These are phyloP conservation scores for Coregonus suidteri DNA, from an alignment of 2,797 vertebrate species.

Conservation along the genomic window DNA sequence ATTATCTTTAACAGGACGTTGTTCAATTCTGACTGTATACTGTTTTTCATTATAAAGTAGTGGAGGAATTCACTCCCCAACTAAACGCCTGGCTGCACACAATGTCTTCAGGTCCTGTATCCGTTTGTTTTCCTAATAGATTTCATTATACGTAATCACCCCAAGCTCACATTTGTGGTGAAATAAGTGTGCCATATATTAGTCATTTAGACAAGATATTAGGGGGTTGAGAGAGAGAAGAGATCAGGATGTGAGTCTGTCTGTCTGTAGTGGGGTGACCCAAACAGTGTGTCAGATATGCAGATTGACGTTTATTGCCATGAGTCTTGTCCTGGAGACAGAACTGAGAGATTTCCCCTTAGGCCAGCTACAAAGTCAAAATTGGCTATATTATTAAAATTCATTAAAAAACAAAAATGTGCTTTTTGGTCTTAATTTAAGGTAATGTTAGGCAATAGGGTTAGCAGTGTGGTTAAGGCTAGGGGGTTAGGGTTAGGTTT, in stretches of 20 bases:
- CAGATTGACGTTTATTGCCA: too few species aligned
- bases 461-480: too few species aligned
- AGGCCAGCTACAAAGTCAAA: too few species aligned
- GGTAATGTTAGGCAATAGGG: too few species aligned
- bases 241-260: neutral
- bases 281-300: neutral
- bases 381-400: too few species aligned
- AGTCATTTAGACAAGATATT: conserved; percentile 14
- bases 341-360: too few species aligned
- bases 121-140: conserved; percentile 44
- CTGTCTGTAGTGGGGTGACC: neutral
- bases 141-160: conserved; percentile 33
- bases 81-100: neutral
- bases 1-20: neutral
- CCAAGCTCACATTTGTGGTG: conserved; percentile 25
- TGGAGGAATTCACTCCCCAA: neutral
- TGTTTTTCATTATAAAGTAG: neutral
- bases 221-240: conserved; percentile 10
- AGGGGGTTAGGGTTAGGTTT: too few species aligned
- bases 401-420: too few species aligned
- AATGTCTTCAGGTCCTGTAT: conserved; percentile 15
- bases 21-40: neutral
- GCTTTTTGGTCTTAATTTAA: too few species aligned
- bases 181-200: conserved; percentile 33
- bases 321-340: too few species aligned